Conservation (phyloP, 2,888 invertebrate species). For the Miltochrista miniata region DNA sequence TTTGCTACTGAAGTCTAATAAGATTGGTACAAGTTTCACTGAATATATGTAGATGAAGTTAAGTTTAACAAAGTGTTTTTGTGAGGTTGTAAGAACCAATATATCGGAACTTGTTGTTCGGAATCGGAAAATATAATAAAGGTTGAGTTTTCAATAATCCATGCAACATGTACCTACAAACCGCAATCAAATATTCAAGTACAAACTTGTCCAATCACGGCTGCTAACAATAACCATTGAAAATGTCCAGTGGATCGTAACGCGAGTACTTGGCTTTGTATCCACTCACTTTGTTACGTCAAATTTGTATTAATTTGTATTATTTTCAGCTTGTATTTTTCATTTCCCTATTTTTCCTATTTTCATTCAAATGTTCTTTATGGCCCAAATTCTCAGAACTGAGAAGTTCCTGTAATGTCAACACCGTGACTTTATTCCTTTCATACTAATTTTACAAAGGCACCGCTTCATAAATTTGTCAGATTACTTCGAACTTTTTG, state of each 20-base stretch:
- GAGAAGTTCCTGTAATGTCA: slow-evolving; percentile 1
- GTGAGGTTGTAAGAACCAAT: neutral
- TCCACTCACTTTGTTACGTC: slow-evolving; percentile 17
- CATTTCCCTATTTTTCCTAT: neutral
- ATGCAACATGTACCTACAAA: slow-evolving; percentile 19
- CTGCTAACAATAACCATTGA: slow-evolving; percentile 54
- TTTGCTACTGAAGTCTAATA: too few species aligned
- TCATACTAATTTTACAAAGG: slow-evolving; percentile 1
- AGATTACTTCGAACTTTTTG: too few species aligned
- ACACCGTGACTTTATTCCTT: slow-evolving; percentile 4
- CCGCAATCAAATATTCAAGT: slow-evolving; percentile 40
- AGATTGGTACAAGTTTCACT: too few species aligned
- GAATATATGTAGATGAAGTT: too few species aligned
- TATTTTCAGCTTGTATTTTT: slow-evolving; percentile 11
- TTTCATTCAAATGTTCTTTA: neutral
- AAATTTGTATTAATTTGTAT: slow-evolving; percentile 16
- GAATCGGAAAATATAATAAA: too few species aligned
- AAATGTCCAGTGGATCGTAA: slow-evolving; percentile 45
- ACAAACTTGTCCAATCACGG: slow-evolving; percentile 54
- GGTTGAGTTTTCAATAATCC: slow-evolving; percentile 15
- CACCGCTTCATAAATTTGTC: slow-evolving; percentile 1
- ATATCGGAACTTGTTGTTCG: neutral
- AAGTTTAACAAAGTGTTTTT: too few species aligned
- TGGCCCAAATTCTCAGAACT: neutral
- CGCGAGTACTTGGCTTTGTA: slow-evolving; percentile 25